Evolutionary conservation across 2,797 vertebrate genomes (phyloP).

Genomic region (Streptopelia turtur): DNA sequence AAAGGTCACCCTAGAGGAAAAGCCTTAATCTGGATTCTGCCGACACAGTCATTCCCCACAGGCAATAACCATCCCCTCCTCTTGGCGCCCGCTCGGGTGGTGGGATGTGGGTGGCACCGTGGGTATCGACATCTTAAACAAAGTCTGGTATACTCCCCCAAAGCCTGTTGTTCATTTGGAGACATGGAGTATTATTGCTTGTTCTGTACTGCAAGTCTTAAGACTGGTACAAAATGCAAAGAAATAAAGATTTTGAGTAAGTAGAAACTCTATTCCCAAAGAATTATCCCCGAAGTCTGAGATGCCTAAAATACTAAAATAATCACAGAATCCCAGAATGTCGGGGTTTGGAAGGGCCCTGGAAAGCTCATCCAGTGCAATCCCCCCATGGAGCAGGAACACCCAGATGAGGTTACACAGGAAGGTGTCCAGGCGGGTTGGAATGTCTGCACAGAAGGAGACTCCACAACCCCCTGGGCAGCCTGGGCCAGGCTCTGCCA

Average conservation of each 20-base stretch:
- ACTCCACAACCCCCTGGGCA: too few species aligned
- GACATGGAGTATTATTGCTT: background rate
- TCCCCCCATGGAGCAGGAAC: too few species aligned
- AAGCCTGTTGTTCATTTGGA: conserved; percentile 19
- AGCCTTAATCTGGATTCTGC: conserved; percentile 40
- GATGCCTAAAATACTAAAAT: background rate
- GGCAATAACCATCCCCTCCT: conserved; percentile 26
- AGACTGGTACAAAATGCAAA: background rate
- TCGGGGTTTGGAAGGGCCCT: too few species aligned
- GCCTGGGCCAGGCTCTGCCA: too few species aligned
- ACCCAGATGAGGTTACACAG: too few species aligned
- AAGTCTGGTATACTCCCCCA: conserved; percentile 2
- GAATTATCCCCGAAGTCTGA: background rate
- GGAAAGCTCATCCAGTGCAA: too few species aligned
- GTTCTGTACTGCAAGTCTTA: background rate
- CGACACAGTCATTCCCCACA: background rate
- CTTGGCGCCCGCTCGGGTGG: conserved; percentile 31
- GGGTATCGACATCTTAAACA: conserved; percentile 30
- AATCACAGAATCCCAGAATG: background rate
- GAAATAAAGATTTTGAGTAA: background rate
- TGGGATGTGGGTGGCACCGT: background rate
- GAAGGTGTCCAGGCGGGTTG: too few species aligned
- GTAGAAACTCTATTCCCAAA: background rate
- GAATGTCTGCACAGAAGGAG: too few species aligned
- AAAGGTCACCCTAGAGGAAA: conserved; percentile 57